Evolutionary conservation across 2,113 vertebrate genomes (phyloP).

Genomic region (Chiloscyllium plagiosum): DNA sequence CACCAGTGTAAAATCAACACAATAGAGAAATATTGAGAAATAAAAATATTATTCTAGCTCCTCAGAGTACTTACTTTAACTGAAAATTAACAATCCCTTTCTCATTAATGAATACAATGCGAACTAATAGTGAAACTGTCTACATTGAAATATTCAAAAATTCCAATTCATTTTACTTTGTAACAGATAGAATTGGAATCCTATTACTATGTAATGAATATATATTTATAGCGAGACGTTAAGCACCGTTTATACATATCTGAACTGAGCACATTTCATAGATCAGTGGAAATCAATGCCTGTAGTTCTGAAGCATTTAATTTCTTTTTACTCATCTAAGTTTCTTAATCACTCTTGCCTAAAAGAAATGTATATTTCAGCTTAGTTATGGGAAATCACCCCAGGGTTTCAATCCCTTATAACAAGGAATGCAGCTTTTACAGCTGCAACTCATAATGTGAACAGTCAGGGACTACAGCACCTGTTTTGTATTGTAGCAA

Average conservation of each 20-base stretch:
- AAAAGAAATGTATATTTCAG: not conserved
- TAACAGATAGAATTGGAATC: conserved; percentile 18
- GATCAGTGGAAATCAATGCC: conserved; percentile 5
- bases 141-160: not conserved
- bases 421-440: not conserved
- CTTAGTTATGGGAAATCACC: not conserved
- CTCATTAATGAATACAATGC: conserved; percentile 5
- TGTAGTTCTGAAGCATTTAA: not conserved
- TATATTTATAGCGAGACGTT: conserved; percentile 7
- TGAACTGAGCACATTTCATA: not conserved
- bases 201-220: conserved; percentile 23
- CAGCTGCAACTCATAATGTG: not conserved
- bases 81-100: conserved; percentile 23
- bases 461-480: not conserved
- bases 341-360: not conserved
- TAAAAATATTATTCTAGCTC: not conserved
- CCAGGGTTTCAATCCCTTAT: not conserved
- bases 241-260: not conserved
- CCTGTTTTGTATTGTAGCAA: not conserved
- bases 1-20: not conserved
- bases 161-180: conserved; percentile 15
- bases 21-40: not conserved
- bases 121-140: conserved; percentile 20
- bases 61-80: not conserved
- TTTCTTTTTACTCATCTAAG: conserved; percentile 10